Evolutionary conservation across 1,140 invertebrate genomes (phyloP).

Genomic region (Mercenaria mercenaria): DNA sequence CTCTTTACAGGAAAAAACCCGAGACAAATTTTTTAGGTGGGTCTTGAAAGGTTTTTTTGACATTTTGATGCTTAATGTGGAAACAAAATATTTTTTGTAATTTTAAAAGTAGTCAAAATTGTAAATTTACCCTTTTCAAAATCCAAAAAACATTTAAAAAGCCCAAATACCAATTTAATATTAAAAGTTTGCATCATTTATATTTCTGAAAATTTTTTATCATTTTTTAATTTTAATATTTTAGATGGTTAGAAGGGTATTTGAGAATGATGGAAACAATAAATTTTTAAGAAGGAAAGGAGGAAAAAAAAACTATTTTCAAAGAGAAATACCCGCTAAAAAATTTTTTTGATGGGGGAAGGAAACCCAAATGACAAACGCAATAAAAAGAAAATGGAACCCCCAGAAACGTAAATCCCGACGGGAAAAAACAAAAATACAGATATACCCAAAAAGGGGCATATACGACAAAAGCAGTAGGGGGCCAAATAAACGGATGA

Average conservation of each 20-base stretch:
- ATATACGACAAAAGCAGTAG: background rate
- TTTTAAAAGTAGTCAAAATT: too few relatives aligned
- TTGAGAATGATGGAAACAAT: background rate
- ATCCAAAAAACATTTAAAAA: too few relatives aligned
- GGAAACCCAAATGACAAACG: background rate
- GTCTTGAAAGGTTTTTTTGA: too few relatives aligned
- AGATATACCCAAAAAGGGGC: background rate
- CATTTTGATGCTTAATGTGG: too few relatives aligned
- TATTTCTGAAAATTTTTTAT: too few relatives aligned
- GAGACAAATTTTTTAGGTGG: background rate
- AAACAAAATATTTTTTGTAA: too few relatives aligned
- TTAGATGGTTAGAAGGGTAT: slow-evolving; percentile 1
- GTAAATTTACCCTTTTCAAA: too few relatives aligned
- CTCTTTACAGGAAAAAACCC: background rate
- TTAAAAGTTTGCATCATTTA: too few relatives aligned
- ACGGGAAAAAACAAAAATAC: slow-evolving; percentile 11
- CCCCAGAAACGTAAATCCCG: background rate
- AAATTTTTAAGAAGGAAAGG: slow-evolving; percentile 12
- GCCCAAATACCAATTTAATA: too few relatives aligned
- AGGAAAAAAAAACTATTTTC: background rate
- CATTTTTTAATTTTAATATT: too few relatives aligned
- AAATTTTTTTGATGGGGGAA: background rate
- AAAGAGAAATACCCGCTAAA: background rate
- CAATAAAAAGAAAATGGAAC: background rate
- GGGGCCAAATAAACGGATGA: background rate